phyloP scores from a whole-genome alignment of 2,888 invertebrate genomes.

The Lepidocyrtinus sp. region DNA sequence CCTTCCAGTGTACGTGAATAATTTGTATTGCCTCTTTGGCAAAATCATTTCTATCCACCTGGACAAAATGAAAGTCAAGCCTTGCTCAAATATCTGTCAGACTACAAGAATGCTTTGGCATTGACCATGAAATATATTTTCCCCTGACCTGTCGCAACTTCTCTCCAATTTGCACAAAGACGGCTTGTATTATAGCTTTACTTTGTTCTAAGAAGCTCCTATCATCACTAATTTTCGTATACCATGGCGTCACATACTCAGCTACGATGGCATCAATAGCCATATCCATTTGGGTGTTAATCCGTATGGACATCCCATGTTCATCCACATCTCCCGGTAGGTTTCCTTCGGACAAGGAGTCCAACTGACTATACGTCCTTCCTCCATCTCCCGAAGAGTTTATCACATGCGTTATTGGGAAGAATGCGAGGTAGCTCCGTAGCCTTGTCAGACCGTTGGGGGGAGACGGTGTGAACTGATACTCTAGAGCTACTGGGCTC shows the following conservation, averaged over 20 bases:
- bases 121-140: not conserved
- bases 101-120: too few relatives aligned
- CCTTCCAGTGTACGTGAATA: constrained; percentile 69
- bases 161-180: constrained; percentile 72
- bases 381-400: constrained; percentile 43
- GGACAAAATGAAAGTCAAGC: constrained; percentile 13
- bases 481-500: not conserved
- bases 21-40: constrained; percentile 68
- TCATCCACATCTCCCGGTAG: constrained; percentile 33
- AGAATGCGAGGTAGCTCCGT: constrained; percentile 67
- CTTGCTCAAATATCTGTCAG: too few relatives aligned
- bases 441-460: constrained; percentile 56
- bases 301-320: constrained; percentile 57
- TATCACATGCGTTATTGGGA: constrained; percentile 66
- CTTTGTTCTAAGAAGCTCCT: constrained; percentile 74
- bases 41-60: constrained; percentile 67
- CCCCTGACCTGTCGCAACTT: constrained; percentile 67
- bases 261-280: constrained; percentile 74
- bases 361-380: not conserved
- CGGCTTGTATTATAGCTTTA: constrained; percentile 73
- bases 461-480: constrained; percentile 31
- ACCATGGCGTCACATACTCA: constrained; percentile 75
- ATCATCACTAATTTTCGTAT: constrained; percentile 74
- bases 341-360: constrained; percentile 19
- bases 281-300: constrained; percentile 66